Conservation (phyloP, 2,797 vertebrate species). For the Sebastes vulpes region DNA sequence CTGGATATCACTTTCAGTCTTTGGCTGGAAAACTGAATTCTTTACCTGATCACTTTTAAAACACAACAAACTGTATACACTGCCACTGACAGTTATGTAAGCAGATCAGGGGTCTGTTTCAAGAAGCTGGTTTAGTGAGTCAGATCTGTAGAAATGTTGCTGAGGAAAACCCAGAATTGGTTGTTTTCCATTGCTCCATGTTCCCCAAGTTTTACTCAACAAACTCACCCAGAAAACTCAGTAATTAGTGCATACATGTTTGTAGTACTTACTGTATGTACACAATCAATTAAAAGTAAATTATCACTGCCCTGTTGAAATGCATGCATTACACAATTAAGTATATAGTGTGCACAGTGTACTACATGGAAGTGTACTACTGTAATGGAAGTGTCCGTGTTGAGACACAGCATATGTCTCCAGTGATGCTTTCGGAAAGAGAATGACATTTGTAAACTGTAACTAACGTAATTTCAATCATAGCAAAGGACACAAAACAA, state of each 20-base stretch:
- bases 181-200: neutral
- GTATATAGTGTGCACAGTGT: too few relatives aligned
- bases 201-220: neutral
- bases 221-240: neutral
- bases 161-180: neutral
- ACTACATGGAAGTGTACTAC: too few relatives aligned
- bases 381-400: too few relatives aligned
- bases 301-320: too few relatives aligned
- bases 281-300: too few relatives aligned
- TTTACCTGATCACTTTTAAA: conserved; percentile 19
- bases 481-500: too few relatives aligned
- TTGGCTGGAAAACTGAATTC: conserved; percentile 2
- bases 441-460: too few relatives aligned
- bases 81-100: neutral
- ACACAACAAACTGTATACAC: neutral
- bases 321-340: too few relatives aligned
- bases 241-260: neutral
- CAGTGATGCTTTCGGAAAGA: too few relatives aligned
- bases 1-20: neutral
- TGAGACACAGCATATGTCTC: too few relatives aligned
- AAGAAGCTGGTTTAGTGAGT: neutral
- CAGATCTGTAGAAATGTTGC: neutral
- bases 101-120: neutral
- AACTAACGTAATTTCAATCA: too few relatives aligned
- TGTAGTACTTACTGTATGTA: neutral